A percentile compares a stretch with the other conserved stretches of the same genome.
These are phyloP conservation scores for Phaonia tiefii DNA, from an alignment of 2,888 invertebrate genomes.

Conservation along the genomic window DNA sequence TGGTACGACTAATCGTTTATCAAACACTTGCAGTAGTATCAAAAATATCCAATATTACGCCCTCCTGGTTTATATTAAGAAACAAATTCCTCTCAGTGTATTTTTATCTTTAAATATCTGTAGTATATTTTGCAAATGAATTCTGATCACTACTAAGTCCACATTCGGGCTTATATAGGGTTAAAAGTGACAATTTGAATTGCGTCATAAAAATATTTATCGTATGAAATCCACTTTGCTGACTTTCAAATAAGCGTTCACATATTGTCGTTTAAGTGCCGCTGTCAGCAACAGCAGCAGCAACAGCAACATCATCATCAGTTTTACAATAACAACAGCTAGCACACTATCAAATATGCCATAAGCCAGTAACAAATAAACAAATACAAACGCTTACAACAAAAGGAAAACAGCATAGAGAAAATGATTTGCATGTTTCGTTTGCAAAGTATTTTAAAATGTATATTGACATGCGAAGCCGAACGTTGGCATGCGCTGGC, in stretches of 20 bases:
- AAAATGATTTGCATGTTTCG: conserved; percentile 29
- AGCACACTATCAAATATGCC: conserved; percentile 9
- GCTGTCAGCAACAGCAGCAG: conserved; percentile 35
- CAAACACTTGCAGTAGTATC: no score
- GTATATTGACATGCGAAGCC: conserved; percentile 11
- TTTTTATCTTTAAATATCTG: no score
- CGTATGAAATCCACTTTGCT: conserved; percentile 25
- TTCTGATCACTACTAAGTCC: no score
- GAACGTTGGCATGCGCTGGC: background rate
- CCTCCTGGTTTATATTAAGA: no score
- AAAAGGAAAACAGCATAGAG: background rate
- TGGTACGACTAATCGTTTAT: no score
- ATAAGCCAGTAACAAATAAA: no score
- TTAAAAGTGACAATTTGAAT: background rate
- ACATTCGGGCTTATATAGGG: no score
- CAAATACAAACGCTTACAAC: no score
- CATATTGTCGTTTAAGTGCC: conserved; percentile 35
- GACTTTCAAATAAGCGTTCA: background rate
- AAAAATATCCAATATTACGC: no score
- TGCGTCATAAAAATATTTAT: conserved; percentile 18
- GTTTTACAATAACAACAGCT: conserved; percentile 9
- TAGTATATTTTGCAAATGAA: no score
- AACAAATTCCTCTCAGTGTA: no score
- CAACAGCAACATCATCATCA: no score
- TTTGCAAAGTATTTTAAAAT: background rate